Evolutionary conservation across 30 jellyfish, hydroid and myxozoan species (phyloP).

Genomic region (Cassiopea xamachana): DNA sequence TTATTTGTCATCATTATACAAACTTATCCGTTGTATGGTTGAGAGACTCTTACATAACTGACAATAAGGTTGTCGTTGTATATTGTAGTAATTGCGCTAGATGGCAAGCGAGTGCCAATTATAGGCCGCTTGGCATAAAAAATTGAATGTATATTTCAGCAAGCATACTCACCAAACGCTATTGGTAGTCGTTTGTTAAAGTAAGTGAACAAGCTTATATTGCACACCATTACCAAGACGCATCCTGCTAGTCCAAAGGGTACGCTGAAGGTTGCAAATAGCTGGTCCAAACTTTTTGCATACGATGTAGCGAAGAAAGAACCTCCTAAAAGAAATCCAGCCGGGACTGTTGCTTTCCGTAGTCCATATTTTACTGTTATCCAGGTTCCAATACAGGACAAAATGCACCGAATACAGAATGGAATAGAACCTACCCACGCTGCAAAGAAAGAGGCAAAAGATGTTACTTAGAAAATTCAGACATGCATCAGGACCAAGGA

Average conservation of each 20-base stretch:
- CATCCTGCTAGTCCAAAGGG: constrained; percentile 39
- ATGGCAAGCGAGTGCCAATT: no score
- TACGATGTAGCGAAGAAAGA: constrained; percentile 26
- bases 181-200: constrained; percentile 32
- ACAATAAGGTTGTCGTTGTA: no score
- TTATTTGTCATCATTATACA: no score
- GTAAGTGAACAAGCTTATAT: constrained; percentile 4
- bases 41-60: no score
- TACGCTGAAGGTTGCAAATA: constrained; percentile 30
- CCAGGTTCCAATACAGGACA: constrained; percentile 32
- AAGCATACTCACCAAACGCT: constrained; percentile 18
- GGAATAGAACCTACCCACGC: constrained; percentile 62
- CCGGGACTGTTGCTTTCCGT: constrained; percentile 10
- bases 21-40: no score
- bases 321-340: constrained; percentile 24
- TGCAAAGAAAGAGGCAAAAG: neutral
- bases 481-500: neutral
- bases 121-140: no score
- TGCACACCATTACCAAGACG: constrained; percentile 1
- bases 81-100: no score
- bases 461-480: neutral
- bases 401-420: neutral
- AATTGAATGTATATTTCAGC: neutral
- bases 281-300: constrained; percentile 19
- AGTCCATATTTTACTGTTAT: constrained; percentile 24